Evolutionary conservation across 2,888 invertebrate genomes (phyloP).

Genomic region (Carabus problematicus): DNA sequence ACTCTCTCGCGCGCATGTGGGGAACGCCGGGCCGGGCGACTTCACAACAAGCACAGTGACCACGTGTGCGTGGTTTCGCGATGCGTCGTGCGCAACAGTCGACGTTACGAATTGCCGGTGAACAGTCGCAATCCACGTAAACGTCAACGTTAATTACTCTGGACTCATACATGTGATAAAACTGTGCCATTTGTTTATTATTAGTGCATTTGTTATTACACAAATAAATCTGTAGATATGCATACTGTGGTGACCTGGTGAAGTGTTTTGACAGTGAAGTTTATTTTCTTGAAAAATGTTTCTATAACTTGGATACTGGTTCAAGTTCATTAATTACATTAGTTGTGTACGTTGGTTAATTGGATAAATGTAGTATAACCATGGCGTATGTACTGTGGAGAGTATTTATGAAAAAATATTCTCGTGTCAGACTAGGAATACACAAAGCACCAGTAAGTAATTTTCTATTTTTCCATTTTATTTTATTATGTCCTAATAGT

Average conservation of each 20-base stretch:
- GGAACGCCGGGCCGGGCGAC: background rate
- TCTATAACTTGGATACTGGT: background rate
- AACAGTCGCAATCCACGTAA: background rate
- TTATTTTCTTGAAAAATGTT: background rate
- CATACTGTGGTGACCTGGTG: background rate
- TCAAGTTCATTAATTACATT: conserved; percentile 1
- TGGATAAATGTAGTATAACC: conserved; percentile 35
- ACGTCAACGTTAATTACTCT: too few relatives aligned
- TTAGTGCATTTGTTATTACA: too few relatives aligned
- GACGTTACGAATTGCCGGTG: conserved; percentile 19
- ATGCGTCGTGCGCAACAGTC: conserved; percentile 14
- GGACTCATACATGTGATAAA: too few relatives aligned
- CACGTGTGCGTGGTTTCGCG: conserved; percentile 9
- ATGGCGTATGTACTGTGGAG: conserved; percentile 70
- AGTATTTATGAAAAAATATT: conserved; percentile 67
- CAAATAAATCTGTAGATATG: background rate
- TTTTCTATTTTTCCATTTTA: background rate
- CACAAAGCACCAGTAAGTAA: conserved; percentile 52
- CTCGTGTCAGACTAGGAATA: conserved; percentile 64
- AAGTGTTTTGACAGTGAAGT: conserved; percentile 15
- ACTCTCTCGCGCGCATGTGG: conserved; percentile 1
- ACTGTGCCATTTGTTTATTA: too few relatives aligned
- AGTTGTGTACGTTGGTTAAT: conserved; percentile 5
- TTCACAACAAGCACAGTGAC: conserved; percentile 5
- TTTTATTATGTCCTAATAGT: conserved; percentile 1